phyloP scores from a whole-genome alignment of 2,113 vertebrate species.

The Benitochromis conjunctus region DNA sequence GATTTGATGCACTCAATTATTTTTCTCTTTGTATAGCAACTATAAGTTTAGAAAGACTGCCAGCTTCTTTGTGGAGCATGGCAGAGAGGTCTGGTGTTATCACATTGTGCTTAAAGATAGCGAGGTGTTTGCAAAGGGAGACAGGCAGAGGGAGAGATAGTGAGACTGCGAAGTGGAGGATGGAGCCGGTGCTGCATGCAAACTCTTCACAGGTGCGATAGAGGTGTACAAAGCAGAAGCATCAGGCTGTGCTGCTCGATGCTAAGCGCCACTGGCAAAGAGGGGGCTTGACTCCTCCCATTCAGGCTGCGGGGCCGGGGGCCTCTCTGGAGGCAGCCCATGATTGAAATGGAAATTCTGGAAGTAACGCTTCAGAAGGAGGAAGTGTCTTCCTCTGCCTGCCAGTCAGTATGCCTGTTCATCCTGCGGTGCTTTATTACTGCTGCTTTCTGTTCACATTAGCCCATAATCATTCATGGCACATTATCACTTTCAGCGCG shows the following conservation, averaged over 20 bases:
- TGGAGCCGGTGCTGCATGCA: slow-evolving; percentile 1
- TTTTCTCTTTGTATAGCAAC: not conserved
- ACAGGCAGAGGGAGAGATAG: not conserved
- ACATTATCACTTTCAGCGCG: slow-evolving; percentile 17
- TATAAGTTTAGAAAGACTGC: not conserved
- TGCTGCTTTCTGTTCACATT: slow-evolving; percentile 32
- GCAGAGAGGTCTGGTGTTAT: not conserved
- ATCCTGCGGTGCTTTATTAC: slow-evolving; percentile 38
- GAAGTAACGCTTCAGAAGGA: slow-evolving; percentile 48
- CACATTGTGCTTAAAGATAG: slow-evolving; percentile 4
- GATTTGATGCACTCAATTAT: slow-evolving; percentile 20
- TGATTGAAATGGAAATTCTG: slow-evolving; percentile 74
- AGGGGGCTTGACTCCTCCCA: slow-evolving; percentile 59
- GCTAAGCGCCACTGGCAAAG: slow-evolving; percentile 65
- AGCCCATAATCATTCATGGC: slow-evolving; percentile 35
- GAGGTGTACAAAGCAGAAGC: slow-evolving; percentile 13
- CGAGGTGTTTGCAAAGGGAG: not conserved
- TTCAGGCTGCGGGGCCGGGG: slow-evolving; percentile 20
- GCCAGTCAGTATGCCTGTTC: slow-evolving; percentile 41
- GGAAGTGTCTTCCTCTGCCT: slow-evolving; percentile 34
- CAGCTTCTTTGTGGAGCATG: not conserved
- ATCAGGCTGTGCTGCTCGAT: slow-evolving; percentile 24
- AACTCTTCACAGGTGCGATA: slow-evolving; percentile 34
- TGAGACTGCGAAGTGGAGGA: not conserved
- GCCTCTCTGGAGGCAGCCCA: slow-evolving; percentile 34